phyloP scores from a whole-genome alignment of 2,888 invertebrate species.

The Agrochola macilenta region DNA sequence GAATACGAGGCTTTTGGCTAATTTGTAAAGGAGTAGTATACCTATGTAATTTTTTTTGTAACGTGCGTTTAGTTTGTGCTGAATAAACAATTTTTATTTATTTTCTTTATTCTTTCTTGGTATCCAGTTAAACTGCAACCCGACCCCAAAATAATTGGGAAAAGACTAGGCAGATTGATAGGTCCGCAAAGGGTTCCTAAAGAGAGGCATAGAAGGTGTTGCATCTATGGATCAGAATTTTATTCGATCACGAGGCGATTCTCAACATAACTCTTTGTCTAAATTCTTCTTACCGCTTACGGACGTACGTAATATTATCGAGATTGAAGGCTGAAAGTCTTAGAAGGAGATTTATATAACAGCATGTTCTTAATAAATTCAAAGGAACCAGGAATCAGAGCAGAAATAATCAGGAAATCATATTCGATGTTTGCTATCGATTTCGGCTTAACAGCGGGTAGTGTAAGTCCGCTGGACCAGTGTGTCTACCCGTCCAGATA shows the following conservation, averaged over 20 bases:
- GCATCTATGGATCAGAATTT: background rate
- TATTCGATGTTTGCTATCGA: slow-evolving; percentile 43
- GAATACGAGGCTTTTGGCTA: too few species aligned
- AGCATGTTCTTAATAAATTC: background rate
- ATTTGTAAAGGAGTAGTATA: too few species aligned
- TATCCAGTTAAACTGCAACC: too few species aligned
- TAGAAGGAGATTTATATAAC: background rate
- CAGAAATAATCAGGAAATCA: slow-evolving; percentile 40
- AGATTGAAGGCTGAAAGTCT: background rate
- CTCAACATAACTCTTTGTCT: background rate
- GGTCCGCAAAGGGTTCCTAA: too few species aligned
- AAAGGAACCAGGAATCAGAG: background rate
- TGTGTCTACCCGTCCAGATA: slow-evolving; percentile 56
- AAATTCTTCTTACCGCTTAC: background rate
- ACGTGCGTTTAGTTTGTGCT: too few species aligned
- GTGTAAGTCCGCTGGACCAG: slow-evolving; percentile 46
- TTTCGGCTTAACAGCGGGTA: slow-evolving; percentile 35
- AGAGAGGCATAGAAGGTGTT: too few species aligned
- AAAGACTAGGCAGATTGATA: too few species aligned
- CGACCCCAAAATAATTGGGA: too few species aligned
- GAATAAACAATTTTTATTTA: too few species aligned
- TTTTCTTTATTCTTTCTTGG: too few species aligned
- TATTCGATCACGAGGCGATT: background rate
- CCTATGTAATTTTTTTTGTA: too few species aligned
- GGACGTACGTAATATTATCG: background rate